Percentiles rank a stretch among this genome's conserved stretches.
These are phyloP conservation scores for Cyrtonyx montezumae DNA, from an alignment of 2,113 vertebrate species.

Conservation along the genomic window DNA sequence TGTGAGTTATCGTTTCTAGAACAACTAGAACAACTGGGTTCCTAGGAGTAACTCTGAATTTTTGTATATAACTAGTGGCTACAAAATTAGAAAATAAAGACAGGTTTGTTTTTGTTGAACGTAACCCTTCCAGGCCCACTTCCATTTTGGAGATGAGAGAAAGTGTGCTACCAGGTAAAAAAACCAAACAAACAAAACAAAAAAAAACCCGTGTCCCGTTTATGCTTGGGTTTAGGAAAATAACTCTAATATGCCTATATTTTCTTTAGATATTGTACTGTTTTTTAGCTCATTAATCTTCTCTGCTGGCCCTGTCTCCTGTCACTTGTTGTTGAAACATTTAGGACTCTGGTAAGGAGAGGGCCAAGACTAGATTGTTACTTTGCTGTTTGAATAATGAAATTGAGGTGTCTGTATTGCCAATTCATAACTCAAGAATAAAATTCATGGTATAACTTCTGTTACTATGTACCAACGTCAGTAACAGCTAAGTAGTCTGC, in stretches of 20 bases:
- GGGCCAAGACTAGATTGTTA: neutral
- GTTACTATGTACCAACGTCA: neutral
- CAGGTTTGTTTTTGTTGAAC: neutral
- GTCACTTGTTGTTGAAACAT: slow-evolving; percentile 3
- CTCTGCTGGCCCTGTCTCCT: neutral
- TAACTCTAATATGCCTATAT: neutral
- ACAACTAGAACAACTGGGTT: neutral
- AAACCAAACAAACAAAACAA: too few species aligned
- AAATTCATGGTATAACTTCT: neutral
- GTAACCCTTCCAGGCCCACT: neutral
- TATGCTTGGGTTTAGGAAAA: neutral
- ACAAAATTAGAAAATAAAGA: slow-evolving; percentile 1
- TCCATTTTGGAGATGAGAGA: neutral
- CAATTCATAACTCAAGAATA: neutral
- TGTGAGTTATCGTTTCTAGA: neutral
- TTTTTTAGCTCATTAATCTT: neutral
- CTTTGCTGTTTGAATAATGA: neutral
- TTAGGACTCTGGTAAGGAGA: neutral
- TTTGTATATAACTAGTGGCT: neutral
- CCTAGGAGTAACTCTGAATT: rapidly evolving
- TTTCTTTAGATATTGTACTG: neutral
- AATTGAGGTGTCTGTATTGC: neutral
- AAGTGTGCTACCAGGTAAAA: neutral
- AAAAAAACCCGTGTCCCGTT: neutral
- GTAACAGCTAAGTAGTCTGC: neutral